These are phyloP conservation scores for Sorex fumeus DNA, from an alignment of 2,113 vertebrate genomes.

Conservation along the genomic window DNA sequence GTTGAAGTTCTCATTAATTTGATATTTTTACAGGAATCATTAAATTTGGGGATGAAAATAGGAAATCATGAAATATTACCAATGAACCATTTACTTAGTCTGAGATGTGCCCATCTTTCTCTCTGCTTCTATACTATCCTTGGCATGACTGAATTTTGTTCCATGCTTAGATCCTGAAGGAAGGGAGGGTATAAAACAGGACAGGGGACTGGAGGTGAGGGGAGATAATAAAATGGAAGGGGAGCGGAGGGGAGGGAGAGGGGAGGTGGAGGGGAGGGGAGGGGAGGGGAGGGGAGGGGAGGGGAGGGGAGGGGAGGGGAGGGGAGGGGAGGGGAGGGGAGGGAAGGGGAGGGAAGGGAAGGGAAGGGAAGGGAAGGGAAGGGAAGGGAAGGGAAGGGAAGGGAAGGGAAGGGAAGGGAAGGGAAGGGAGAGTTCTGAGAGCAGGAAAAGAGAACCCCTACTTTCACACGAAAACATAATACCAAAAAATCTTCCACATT, in stretches of 20 bases:
- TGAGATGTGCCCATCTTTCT: not conserved
- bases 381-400: not conserved
- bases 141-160: not conserved
- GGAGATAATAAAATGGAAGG: not conserved
- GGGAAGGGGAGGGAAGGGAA: too few species aligned
- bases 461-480: not conserved
- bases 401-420: not conserved
- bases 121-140: not conserved
- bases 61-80: not conserved
- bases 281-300: not conserved
- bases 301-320: not conserved
- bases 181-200: not conserved
- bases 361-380: not conserved
- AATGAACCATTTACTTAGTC: not conserved
- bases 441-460: not conserved
- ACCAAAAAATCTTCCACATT: not conserved
- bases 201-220: fast-evolving
- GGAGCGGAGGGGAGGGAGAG: not conserved
- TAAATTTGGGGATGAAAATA: not conserved
- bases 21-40: not conserved
- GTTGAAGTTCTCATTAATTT: not conserved
- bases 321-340: not conserved
- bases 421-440: not conserved
- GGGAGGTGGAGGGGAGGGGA: not conserved
- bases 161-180: not conserved